Base-by-base conservation (phyloP, 2,797 vertebrate species). In the Acanthiza pusilla region DNA sequence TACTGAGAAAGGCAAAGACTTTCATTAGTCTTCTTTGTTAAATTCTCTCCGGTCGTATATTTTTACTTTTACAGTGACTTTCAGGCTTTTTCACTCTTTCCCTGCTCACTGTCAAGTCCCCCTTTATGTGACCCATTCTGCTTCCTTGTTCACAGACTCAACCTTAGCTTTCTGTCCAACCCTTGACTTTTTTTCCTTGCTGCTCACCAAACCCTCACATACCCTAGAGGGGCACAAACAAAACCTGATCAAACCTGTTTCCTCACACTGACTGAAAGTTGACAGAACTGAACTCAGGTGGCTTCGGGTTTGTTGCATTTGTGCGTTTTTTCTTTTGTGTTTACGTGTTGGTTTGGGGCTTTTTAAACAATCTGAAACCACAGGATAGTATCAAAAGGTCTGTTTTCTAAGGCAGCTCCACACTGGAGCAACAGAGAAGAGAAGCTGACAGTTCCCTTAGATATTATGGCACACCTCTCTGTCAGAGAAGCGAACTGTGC, bases 321-420 rank as follows among this genome's bases (percentile, higher is more conserved):
- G 23, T 48, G 23, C 13, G 8, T 19, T 25, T 40, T 47, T 13
- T 7, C 18, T 36, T 26, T 38, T 36, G 9, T 42, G 11, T 16
- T 2, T 23, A 20, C 4, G 3, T 25, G 1, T 19, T 43, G 15
- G 13, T 58, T 73, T 45, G 29, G 23, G 1, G 0, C 23, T 16
- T 17, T 71, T 40, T 38, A 13, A 47, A n/a, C 47, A 21, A 60
- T 12, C 21, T 58, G 62, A 83, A 85, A 83, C 16, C 20, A 75
- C 2, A 23, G 55, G 55, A 43, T 11, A 42, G 60, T 38, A 45
- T 15, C 47, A 21, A 47, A 74, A 58, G 2, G 6, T 62, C 16
- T 68, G 5, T 80, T 74, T 72, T 54, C 53, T 73, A 78, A 80
- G 13, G 32, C 15, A 70, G 45, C 27, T 75, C 65, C 77, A 73